These are phyloP conservation scores for Stenichneumon culpator DNA, from an alignment of 2,888 invertebrate species.

Conservation along the genomic window DNA sequence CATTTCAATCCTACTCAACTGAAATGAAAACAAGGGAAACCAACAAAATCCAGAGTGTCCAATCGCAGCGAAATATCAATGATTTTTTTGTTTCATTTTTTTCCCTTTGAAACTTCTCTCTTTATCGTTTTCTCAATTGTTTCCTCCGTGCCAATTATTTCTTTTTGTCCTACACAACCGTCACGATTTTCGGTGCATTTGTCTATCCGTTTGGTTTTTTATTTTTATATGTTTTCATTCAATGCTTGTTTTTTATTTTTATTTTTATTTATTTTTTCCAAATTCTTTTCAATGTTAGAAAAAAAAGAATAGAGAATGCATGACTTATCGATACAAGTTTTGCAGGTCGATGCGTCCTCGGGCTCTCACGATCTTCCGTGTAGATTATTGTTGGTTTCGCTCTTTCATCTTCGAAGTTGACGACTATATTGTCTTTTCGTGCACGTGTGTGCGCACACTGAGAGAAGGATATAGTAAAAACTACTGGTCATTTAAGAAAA, in stretches of 20 bases:
- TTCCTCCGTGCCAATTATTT: constrained; percentile 33
- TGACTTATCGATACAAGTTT: constrained; percentile 39
- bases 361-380: constrained; percentile 74
- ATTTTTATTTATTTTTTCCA: no score
- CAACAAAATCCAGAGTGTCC: constrained; percentile 76
- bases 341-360: constrained; percentile 63
- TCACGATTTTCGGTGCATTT: constrained; percentile 77
- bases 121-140: constrained; percentile 3
- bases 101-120: constrained; percentile 12
- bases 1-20: constrained; percentile 58
- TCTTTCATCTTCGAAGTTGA: constrained; percentile 74
- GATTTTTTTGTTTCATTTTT: background rate
- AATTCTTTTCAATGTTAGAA: constrained; percentile 39
- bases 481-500: no score
- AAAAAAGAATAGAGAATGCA: constrained; percentile 45
- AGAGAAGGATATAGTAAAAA: no score
- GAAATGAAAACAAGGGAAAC: constrained; percentile 73
- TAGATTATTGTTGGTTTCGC: constrained; percentile 72
- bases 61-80: constrained; percentile 79
- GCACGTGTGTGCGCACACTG: background rate
- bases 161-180: constrained; percentile 38
- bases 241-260: background rate
- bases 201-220: constrained; percentile 85
- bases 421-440: constrained; percentile 54
- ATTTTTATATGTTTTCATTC: constrained; percentile 26